These are phyloP conservation scores for Aphelenchoides fujianensis DNA, from an alignment of 1,140 invertebrate species.

Conservation along the genomic window DNA sequence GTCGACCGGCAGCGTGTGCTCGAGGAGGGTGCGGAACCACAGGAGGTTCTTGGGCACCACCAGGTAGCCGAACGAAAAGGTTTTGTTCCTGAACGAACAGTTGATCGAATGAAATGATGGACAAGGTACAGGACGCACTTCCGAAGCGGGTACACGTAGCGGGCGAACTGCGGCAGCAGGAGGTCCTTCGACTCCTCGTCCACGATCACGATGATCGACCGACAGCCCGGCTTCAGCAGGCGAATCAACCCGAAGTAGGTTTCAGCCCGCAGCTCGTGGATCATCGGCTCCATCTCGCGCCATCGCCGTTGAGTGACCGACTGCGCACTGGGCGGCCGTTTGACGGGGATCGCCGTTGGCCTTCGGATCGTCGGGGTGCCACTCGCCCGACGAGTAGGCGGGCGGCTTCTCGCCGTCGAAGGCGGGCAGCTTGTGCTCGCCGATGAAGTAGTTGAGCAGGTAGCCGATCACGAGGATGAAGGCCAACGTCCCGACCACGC, in stretches of 20 bases:
- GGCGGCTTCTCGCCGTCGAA: conserved; percentile 24
- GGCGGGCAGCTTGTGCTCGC: not conserved
- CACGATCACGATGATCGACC: conserved; percentile 83
- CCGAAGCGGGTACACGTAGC: conserved; percentile 87
- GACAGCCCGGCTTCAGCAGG: conserved; percentile 86
- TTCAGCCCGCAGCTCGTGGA: conserved; percentile 88
- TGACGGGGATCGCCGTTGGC: not conserved
- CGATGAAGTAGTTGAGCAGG: conserved; percentile 39
- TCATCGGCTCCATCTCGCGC: conserved; percentile 49
- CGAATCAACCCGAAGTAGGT: conserved; percentile 90
- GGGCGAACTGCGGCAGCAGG: conserved; percentile 83
- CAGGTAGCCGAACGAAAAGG: conserved; percentile 86
- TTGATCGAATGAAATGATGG: conserved; percentile 36
- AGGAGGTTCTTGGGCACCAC: conserved; percentile 81
- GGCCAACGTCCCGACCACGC: conserved; percentile 55
- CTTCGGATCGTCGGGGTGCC: conserved; percentile 61
- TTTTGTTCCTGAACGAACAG: conserved; percentile 75
- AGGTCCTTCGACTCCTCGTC: conserved; percentile 81
- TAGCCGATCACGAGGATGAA: conserved; percentile 56
- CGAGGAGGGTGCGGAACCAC: conserved; percentile 86
- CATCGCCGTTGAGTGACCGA: conserved; percentile 29
- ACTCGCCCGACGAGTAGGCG: conserved; percentile 29
- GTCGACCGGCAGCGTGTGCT: conserved; percentile 72
- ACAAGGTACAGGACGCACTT: conserved; percentile 69
- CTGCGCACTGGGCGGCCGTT: not conserved